Percentiles rank a stretch among this genome's conserved stretches.
These are phyloP conservation scores for Hesperophylax magnus DNA, from an alignment of 1,140 invertebrate species.

Conservation along the genomic window DNA sequence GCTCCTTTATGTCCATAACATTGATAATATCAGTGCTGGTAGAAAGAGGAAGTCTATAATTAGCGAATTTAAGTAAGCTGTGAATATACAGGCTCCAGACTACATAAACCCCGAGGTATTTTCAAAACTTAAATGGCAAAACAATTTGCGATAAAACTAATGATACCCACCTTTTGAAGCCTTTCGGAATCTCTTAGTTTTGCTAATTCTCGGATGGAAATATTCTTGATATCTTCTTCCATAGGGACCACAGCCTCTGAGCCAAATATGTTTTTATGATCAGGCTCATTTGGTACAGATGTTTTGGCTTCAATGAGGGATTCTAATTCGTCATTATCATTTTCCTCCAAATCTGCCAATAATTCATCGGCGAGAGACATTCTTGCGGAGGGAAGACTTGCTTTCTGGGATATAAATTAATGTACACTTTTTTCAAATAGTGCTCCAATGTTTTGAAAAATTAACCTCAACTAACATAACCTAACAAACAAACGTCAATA, in stretches of 20 bases:
- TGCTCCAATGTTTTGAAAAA: conserved; percentile 1
- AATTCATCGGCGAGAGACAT: conserved; percentile 98
- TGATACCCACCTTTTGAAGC: conserved; percentile 74
- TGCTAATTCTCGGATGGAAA: conserved; percentile 88
- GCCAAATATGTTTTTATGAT: conserved; percentile 60
- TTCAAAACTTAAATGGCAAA: too few relatives aligned
- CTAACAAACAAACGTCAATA: neutral
- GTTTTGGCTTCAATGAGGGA: conserved; percentile 71
- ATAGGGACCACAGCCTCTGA: conserved; percentile 73
- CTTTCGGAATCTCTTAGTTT: conserved; percentile 85
- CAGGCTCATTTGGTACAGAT: conserved; percentile 52
- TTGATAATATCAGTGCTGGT: too few relatives aligned
- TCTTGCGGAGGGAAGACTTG: conserved; percentile 36
- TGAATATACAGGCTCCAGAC: too few relatives aligned
- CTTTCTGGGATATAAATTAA: neutral
- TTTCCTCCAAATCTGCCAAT: conserved; percentile 94
- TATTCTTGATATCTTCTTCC: conserved; percentile 80
- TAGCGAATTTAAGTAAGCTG: too few relatives aligned
- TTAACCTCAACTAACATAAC: neutral
- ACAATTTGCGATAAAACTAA: neutral
- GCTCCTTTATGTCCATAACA: too few relatives aligned
- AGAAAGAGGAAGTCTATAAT: too few relatives aligned
- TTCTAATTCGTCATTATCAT: conserved; percentile 79
- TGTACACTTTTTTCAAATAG: neutral
- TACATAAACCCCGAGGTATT: too few relatives aligned